Percentiles rank a stretch among this genome's conserved stretches.
phyloP scores from a whole-genome alignment of 2,888 invertebrate genomes.

The Dione vanillae region DNA sequence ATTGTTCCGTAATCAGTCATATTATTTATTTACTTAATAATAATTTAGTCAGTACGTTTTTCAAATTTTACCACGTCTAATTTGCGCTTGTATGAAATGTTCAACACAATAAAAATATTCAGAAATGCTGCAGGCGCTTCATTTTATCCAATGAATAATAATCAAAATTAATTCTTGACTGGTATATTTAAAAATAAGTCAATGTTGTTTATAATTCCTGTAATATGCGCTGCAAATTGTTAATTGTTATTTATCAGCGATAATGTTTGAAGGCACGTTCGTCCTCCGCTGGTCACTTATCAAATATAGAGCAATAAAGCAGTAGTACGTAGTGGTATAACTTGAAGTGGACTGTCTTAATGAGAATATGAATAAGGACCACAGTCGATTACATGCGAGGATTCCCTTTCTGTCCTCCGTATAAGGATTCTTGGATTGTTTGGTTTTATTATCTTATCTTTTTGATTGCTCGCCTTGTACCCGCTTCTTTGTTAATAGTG shows the following conservation, averaged over 20 bases:
- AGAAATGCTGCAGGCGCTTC: neutral
- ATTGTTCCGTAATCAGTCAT: no score
- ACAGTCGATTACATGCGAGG: neutral
- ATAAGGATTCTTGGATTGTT: slow-evolving; percentile 28
- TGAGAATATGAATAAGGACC: slow-evolving; percentile 1
- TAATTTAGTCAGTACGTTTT: no score
- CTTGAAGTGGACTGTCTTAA: slow-evolving; percentile 16
- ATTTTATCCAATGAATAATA: neutral
- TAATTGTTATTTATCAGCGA: slow-evolving; percentile 20
- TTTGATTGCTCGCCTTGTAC: slow-evolving; percentile 38
- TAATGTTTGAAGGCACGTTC: slow-evolving; percentile 23
- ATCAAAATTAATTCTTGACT: slow-evolving; percentile 1
- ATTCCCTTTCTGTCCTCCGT: slow-evolving; percentile 4
- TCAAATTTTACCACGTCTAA: neutral
- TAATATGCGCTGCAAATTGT: slow-evolving; percentile 16
- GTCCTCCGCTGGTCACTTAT: slow-evolving; percentile 31
- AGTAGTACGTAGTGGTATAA: neutral
- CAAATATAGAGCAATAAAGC: slow-evolving; percentile 36
- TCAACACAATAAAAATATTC: neutral
- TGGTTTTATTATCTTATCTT: slow-evolving; percentile 40
- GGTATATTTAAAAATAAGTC: neutral
- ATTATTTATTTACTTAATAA: no score
- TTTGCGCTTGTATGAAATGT: neutral
- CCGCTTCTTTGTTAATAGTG: slow-evolving; percentile 37
- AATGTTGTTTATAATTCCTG: slow-evolving; percentile 4